These are phyloP conservation scores for Antheraea mylitta DNA, from an alignment of 1,140 invertebrate species.

Conservation along the genomic window DNA sequence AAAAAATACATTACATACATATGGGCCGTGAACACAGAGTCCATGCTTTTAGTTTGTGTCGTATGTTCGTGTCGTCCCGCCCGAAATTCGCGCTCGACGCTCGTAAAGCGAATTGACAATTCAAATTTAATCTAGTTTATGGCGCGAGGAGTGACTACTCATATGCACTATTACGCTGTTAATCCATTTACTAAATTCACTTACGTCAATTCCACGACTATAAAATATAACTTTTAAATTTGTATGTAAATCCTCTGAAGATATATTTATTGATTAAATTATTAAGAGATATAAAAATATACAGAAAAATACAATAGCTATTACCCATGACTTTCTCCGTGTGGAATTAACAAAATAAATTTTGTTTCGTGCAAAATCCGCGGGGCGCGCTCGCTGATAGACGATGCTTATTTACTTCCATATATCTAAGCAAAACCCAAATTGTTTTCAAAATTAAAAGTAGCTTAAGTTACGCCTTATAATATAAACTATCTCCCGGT, in stretches of 20 bases:
- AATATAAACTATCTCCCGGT: too few species aligned
- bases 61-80: background rate
- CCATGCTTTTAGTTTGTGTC: background rate
- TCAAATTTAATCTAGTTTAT: slow-evolving; percentile 64
- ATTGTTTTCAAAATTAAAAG: too few species aligned
- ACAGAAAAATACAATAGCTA: too few species aligned
- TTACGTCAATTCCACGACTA: background rate
- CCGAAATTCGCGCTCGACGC: slow-evolving; percentile 14
- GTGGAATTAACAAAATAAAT: too few species aligned
- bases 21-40: background rate
- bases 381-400: too few species aligned
- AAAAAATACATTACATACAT: too few species aligned
- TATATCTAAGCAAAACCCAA: too few species aligned
- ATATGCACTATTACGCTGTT: slow-evolving; percentile 41
- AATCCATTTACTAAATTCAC: slow-evolving; percentile 29
- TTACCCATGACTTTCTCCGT: too few species aligned
- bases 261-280: background rate
- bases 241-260: background rate
- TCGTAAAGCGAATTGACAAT: slow-evolving; percentile 64
- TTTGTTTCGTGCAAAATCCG: too few species aligned
- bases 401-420: too few species aligned
- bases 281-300: too few species aligned
- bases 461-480: too few species aligned
- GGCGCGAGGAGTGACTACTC: slow-evolving; percentile 32
- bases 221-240: background rate